A percentile compares a stretch with the other conserved stretches of the same genome.
These are phyloP conservation scores for Pipa parva DNA, from an alignment of 2,113 vertebrate species.

Conservation along the genomic window DNA sequence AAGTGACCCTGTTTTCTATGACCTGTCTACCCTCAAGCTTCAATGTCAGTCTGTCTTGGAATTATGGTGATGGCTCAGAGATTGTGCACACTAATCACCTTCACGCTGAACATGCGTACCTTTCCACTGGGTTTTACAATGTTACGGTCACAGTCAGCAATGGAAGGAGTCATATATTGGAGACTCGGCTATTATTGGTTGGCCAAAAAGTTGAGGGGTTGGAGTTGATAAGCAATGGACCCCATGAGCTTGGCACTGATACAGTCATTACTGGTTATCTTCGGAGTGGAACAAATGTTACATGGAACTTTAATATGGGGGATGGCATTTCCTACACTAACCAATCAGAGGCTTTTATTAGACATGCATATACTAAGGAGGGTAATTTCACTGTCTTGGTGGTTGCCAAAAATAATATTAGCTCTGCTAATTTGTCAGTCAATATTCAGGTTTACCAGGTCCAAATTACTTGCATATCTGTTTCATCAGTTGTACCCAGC, in stretches of 20 bases:
- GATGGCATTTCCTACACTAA: constrained; percentile 55
- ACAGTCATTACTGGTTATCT: constrained; percentile 53
- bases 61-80: constrained; percentile 58
- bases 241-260: constrained; percentile 50
- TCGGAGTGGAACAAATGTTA: constrained; percentile 51
- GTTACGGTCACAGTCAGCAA: constrained; percentile 60
- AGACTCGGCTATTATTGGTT: constrained; percentile 52
- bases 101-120: constrained; percentile 49
- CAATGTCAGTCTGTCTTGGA: constrained; percentile 55
- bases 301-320: constrained; percentile 67
- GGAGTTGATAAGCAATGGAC: constrained; percentile 46
- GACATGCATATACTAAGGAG: constrained; percentile 54
- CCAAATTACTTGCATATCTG: constrained; percentile 51
- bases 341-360: constrained; percentile 44
- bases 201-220: constrained; percentile 57
- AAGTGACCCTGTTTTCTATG: constrained; percentile 53
- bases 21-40: constrained; percentile 46
- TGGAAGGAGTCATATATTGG: constrained; percentile 45
- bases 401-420: constrained; percentile 56
- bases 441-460: constrained; percentile 54
- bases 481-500: constrained; percentile 50
- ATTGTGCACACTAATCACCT: constrained; percentile 29
- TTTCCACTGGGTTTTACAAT: constrained; percentile 55
- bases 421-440: constrained; percentile 46
- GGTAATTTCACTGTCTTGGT: constrained; percentile 60